These are phyloP conservation scores for Marisa cornuarietis DNA, from an alignment of 1,140 invertebrate genomes.

Conservation along the genomic window DNA sequence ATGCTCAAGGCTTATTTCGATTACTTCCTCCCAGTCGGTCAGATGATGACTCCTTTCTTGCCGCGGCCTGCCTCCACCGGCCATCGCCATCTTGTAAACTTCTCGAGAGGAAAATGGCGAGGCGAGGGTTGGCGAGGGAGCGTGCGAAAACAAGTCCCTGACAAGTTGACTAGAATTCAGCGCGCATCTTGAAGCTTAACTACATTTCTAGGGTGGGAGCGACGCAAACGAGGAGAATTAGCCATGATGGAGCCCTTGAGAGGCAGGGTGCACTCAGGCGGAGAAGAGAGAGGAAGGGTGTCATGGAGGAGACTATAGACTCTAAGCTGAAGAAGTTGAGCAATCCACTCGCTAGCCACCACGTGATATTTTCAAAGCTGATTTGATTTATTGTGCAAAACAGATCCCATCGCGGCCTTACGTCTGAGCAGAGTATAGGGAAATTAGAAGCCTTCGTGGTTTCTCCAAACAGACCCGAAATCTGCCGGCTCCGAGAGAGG, in stretches of 20 bases:
- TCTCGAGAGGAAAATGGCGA: slow-evolving; percentile 14
- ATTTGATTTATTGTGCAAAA: slow-evolving; percentile 19
- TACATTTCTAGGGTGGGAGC: slow-evolving; percentile 22
- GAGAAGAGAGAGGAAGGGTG: not conserved
- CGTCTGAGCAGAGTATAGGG: slow-evolving; percentile 11
- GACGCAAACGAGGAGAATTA: slow-evolving; percentile 24
- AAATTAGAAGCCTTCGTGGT: slow-evolving; percentile 4
- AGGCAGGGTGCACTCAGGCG: slow-evolving; percentile 17
- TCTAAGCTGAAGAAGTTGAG: not conserved
- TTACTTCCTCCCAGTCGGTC: slow-evolving; percentile 7
- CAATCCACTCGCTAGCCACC: slow-evolving; percentile 10
- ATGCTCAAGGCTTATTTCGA: slow-evolving; percentile 27
- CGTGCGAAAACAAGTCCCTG: slow-evolving; percentile 25
- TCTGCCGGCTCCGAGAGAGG: not conserved
- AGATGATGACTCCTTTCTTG: too few relatives aligned
- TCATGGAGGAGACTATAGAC: not conserved
- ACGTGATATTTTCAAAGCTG: slow-evolving; percentile 24
- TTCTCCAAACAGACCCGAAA: not conserved
- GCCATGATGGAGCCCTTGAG: slow-evolving; percentile 17
- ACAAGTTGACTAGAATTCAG: slow-evolving; percentile 27
- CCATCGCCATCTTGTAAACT: slow-evolving; percentile 19
- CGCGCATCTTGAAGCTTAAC: slow-evolving; percentile 25
- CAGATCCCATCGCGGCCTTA: slow-evolving; percentile 13
- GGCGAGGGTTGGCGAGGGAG: slow-evolving; percentile 11
- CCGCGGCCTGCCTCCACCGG: too few relatives aligned